Evolutionary conservation across 64 coral and sea anemone species (phyloP).

Genomic region (Acropora tenuis): DNA sequence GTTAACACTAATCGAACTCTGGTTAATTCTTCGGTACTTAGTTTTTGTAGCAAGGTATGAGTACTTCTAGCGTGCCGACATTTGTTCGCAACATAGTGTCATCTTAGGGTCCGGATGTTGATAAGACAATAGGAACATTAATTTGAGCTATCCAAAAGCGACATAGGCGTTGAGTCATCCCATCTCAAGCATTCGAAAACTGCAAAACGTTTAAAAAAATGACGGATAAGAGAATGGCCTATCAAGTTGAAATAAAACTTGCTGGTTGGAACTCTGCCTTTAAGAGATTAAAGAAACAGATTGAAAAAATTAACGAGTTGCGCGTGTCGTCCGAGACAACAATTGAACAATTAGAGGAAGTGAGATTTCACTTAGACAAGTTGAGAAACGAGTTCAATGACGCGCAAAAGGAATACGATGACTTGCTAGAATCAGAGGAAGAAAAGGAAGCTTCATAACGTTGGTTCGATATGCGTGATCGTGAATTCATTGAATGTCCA

Average conservation of each 20-base stretch:
- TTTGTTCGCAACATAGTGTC: no score
- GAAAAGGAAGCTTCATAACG: conserved; percentile 50
- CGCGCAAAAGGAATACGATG: conserved; percentile 35
- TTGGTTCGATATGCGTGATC: conserved; percentile 58
- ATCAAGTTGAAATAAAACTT: background rate
- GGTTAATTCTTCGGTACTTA: background rate
- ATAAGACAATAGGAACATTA: no score
- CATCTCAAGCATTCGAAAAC: background rate
- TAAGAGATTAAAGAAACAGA: conserved; percentile 12
- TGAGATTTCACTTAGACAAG: no score
- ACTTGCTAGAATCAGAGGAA: background rate
- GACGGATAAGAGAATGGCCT: conserved; percentile 1
- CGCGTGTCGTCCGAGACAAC: background rate
- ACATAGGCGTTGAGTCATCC: background rate
- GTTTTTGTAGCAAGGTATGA: background rate
- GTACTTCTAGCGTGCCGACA: no score
- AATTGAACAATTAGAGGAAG: no score
- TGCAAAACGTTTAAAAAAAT: conserved; percentile 6
- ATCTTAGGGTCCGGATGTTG: no score
- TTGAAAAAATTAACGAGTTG: background rate
- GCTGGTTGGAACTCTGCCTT: background rate
- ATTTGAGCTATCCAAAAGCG: conserved; percentile 5
- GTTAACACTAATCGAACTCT: conserved; percentile 1
- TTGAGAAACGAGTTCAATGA: conserved; percentile 17
- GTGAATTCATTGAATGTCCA: conserved; percentile 53